Evolutionary conservation across 1,140 invertebrate genomes (phyloP).

Genomic region (Nephotettix cincticeps): DNA sequence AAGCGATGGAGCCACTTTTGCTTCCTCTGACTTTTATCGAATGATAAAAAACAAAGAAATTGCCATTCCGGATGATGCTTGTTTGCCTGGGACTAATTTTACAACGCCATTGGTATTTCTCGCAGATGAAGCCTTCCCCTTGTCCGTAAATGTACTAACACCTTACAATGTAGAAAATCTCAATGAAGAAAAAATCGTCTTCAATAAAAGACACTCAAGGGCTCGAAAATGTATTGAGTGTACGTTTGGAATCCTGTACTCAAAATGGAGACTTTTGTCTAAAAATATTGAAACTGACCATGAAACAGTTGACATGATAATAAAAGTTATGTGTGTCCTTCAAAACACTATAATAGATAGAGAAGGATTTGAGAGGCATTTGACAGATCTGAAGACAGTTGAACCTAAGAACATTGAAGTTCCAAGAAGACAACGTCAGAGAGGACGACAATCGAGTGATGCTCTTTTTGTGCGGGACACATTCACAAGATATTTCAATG

Average conservation of each 20-base stretch:
- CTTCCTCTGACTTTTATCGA: constrained; percentile 24
- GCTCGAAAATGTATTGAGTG: constrained; percentile 52
- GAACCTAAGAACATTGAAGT: not conserved
- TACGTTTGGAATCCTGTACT: constrained; percentile 51
- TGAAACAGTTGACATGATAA: too few relatives aligned
- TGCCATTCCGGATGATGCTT: not conserved
- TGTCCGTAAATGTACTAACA: constrained; percentile 49
- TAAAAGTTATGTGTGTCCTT: too few relatives aligned
- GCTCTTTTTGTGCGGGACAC: constrained; percentile 8
- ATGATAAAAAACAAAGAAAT: not conserved
- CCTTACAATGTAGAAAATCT: constrained; percentile 48
- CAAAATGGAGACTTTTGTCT: constrained; percentile 29
- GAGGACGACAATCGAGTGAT: constrained; percentile 1
- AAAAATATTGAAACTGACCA: constrained; percentile 32
- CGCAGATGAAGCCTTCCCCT: constrained; percentile 51
- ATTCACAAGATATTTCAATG: too few relatives aligned
- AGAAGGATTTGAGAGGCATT: constrained; percentile 27
- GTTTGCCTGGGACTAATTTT: not conserved
- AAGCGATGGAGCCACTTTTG: constrained; percentile 43
- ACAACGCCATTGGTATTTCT: constrained; percentile 18
- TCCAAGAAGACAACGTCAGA: constrained; percentile 4
- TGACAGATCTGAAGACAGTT: constrained; percentile 7
- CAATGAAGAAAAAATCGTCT: constrained; percentile 42
- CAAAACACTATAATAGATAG: too few relatives aligned
- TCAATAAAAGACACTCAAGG: constrained; percentile 47